Evolutionary conservation across 2,797 vertebrate genomes (phyloP).

Genomic region (Rhinoraja longicauda): DNA sequence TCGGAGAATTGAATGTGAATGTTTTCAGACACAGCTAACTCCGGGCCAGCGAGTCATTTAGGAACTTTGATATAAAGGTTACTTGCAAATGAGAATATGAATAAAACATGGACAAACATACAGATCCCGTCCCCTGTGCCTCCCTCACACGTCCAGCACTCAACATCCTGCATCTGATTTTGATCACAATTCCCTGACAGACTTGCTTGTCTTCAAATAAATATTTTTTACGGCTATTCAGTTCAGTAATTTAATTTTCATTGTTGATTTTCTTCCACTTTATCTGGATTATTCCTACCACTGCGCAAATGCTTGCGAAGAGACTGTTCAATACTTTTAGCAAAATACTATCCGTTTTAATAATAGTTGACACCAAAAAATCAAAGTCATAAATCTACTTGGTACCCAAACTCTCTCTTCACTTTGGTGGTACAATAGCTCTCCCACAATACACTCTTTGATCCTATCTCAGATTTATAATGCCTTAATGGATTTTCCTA

Average conservation of each 20-base stretch:
- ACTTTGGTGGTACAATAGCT: background rate
- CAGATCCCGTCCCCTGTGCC: slow-evolving; percentile 5
- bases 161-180: background rate
- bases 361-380: background rate
- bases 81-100: slow-evolving; percentile 37
- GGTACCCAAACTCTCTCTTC: background rate
- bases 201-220: slow-evolving; percentile 8
- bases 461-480: background rate
- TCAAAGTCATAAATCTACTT: background rate
- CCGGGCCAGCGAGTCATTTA: slow-evolving; percentile 16
- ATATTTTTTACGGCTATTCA: background rate
- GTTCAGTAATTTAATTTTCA: background rate
- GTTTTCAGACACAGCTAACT: slow-evolving; percentile 15
- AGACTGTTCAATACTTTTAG: background rate
- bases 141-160: background rate
- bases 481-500: slow-evolving; percentile 48
- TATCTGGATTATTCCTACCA: background rate
- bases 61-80: slow-evolving; percentile 30
- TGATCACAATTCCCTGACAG: background rate
- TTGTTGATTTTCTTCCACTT: slow-evolving; percentile 2
- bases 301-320: background rate
- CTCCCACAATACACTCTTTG: slow-evolving; percentile 19
- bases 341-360: background rate
- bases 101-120: slow-evolving; percentile 32
- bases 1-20: background rate